Evolutionary conservation across 2,113 vertebrate genomes (phyloP), one percentile per base, ranked within the genome.

Genomic region (Rhinichthys klamathensis): DNA sequence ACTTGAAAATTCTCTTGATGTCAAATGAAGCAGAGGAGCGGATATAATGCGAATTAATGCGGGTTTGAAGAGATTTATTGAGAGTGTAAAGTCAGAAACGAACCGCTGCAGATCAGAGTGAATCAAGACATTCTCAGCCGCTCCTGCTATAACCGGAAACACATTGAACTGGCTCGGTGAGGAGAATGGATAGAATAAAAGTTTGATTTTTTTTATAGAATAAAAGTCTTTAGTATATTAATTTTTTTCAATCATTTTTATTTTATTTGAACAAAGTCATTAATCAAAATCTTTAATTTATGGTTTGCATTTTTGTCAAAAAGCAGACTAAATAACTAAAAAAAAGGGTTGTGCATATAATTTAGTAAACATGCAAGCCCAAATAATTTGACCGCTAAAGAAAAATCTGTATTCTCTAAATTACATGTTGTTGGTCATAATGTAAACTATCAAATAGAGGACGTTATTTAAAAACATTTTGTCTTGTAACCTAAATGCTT

Each of bases 41-140:
- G 15, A 70, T 72, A 38, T 83, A 38, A 54, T 10, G 23, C 65
- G 49, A 16, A 72, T 83, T 58, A 11, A 3, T 21, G 18, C 4
- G n/a, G 78, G 12, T 70, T 72, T 72, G 49, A 13, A 56, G 27
- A 38, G 67, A 72, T 83, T 38, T 70, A 65, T 65, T 54, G 8
- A 32, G 30, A 41, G 21, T 72, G 18, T 23, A 58, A 56, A 83
- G 49, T 72, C 11, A 72, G 0, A 83, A 35, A 27, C 49, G 80
- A 72, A 30, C 7, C 80, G 67, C 49, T 11, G 30, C 30, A n/a
- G 49, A 81, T 27, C 30, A 41, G 21, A 78, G 12, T 83, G 65
- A 83, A 82, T 41, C 30, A 4, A 5, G 30, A 58, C 67, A 82
- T 65, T 5, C 30, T 56, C 38, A 41, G 21, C 80, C 11, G 16